Percentiles rank a stretch among this genome's conserved stretches.
Evolutionary conservation across 2,888 invertebrate genomes (phyloP).

Genomic region (Eucriotettix oculatus): DNA sequence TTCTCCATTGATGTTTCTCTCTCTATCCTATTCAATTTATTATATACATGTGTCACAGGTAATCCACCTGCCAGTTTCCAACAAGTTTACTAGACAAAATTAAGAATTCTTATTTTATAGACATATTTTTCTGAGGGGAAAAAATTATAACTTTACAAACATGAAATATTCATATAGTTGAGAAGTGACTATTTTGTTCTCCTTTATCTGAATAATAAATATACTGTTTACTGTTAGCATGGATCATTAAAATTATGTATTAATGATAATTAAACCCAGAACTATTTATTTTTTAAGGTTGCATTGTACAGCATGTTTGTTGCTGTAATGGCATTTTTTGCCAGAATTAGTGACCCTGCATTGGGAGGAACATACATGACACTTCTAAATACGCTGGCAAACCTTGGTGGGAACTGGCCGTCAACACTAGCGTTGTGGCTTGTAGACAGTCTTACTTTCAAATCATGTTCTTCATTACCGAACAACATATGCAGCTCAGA

Average conservation of each 20-base stretch:
- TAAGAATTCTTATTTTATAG: too few relatives aligned
- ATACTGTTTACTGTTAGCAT: background rate
- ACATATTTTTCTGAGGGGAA: too few relatives aligned
- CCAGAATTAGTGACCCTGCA: slow-evolving; percentile 86
- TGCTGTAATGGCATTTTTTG: slow-evolving; percentile 93
- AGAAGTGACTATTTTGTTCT: background rate
- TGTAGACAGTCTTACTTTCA: slow-evolving; percentile 76
- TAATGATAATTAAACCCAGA: background rate
- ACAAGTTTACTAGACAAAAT: too few relatives aligned
- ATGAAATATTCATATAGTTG: too few relatives aligned
- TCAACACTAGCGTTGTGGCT: slow-evolving; percentile 79
- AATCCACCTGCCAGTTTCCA: too few relatives aligned
- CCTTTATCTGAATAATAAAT: background rate
- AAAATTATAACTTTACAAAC: too few relatives aligned
- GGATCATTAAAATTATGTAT: too few relatives aligned
- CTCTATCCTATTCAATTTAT: too few relatives aligned
- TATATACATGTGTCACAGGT: too few relatives aligned
- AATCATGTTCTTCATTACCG: slow-evolving; percentile 35
- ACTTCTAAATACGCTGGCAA: slow-evolving; percentile 83
- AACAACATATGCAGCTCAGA: background rate
- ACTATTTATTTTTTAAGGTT: slow-evolving; percentile 36
- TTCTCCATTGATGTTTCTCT: too few relatives aligned
- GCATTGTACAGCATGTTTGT: slow-evolving; percentile 95
- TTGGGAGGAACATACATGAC: slow-evolving; percentile 99
- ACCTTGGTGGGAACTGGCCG: slow-evolving; percentile 98